Base-by-base conservation (phyloP, 2,113 vertebrate genomes). In the Pundamilia nyererei region DNA sequence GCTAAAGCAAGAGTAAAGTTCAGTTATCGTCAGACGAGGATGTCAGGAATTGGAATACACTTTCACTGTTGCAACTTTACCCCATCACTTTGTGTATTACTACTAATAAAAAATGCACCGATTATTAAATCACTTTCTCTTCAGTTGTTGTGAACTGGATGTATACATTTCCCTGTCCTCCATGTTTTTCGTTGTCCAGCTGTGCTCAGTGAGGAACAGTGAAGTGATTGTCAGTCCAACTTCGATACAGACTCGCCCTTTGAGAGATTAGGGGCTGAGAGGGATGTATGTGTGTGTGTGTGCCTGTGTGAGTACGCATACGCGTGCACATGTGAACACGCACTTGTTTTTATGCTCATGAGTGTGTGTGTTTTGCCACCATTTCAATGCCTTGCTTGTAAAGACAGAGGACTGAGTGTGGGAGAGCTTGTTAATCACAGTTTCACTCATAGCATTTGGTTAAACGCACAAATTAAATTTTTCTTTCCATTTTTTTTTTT, bases 171-270 rank as follows among this genome's bases (percentile, higher is more conserved):
- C 81, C 86, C 91, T 88, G 84, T 89, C 79, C 89, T 92, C 92
- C 83, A 55, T 93, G 89, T 91, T 89, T 86, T 84, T 87, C 80
- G 94, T 81, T 84, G 87, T 95, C 94, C 95, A 96, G 96, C 96
- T 96, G 95, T 96, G 95, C 81, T 85, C 87, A 83, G 89, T 82
- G 90, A 84, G 85, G 87, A 94, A 97, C 96, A 96, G 93, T 90
- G 91, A 92, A 80, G 86, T 95, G 92, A 96, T 96, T 96, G 96
- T 96, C 91, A 96, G 84, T 87, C 80, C 83, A 90, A 90, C 92
- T 92, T 93, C 90, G 51, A 94, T 94, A 95, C 95, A 95, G 93
- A 95, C 93, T 89, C 86, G 87, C 90, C 95, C 95, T 96, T 96
- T 95, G 89, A 95, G 82, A 92, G 91, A 94, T 93, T 92, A 94